Conservation (phyloP, 2,113 vertebrate species). For the Strigops habroptila region DNA sequence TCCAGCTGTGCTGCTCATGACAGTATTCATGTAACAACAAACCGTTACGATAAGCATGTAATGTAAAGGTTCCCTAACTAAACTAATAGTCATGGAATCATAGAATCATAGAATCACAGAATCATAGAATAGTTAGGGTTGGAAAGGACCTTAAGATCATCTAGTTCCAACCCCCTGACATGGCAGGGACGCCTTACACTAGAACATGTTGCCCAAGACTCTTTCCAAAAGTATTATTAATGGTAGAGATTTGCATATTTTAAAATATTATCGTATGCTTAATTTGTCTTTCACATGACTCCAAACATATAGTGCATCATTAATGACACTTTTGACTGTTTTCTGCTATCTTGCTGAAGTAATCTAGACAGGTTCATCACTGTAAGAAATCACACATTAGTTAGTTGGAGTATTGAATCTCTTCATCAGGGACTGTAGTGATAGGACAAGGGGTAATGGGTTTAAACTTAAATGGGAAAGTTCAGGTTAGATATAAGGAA, state of each 20-base stretch:
- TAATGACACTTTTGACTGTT: background rate
- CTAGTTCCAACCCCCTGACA: too few relatives aligned
- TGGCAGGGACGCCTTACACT: too few relatives aligned
- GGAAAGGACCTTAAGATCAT: too few relatives aligned
- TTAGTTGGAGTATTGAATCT: background rate
- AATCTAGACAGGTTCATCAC: background rate
- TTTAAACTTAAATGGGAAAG: too few relatives aligned
- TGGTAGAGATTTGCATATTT: background rate
- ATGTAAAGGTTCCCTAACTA: background rate
- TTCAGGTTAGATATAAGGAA: too few relatives aligned
- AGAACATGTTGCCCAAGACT: too few relatives aligned
- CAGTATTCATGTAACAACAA: conserved; percentile 8
- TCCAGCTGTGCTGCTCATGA: background rate
- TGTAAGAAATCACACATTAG: background rate
- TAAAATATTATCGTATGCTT: background rate
- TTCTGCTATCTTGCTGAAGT: background rate
- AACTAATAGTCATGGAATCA: background rate
- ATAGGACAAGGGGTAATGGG: too few relatives aligned
- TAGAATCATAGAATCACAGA: background rate
- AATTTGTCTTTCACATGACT: conserved; percentile 32
- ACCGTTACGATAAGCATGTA: background rate
- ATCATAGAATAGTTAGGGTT: too few relatives aligned
- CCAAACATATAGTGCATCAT: background rate
- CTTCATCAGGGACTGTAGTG: too few relatives aligned
- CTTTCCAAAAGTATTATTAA: background rate